Base-by-base conservation (phyloP, 2,113 vertebrate genomes). In the Merops nubicus region DNA sequence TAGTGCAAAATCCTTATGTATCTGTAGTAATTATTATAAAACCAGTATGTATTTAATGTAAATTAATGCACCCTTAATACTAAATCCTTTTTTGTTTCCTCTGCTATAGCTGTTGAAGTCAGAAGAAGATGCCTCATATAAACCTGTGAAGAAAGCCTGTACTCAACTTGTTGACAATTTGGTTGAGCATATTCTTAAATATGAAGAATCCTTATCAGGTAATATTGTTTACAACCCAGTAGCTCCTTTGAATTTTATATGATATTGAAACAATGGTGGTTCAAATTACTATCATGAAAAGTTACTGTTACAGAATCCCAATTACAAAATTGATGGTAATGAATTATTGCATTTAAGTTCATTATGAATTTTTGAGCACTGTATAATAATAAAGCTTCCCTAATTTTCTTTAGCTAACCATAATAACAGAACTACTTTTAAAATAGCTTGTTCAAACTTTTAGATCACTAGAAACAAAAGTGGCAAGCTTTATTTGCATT, bases 161-260 rank as follows among this genome's bases (percentile, higher is more conserved):
- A 99, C 99, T 95, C 99, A 99, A 88, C 99, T 99, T 21, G 99
- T 99, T 89, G 99, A 99, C 98, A 99, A 99, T 98, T 98, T 99
- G 95, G 99, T 99, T 48, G 99, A 99, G 93, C 99, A 99, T 97
- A 99, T 99, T 96, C 98, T 99, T 74, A 99, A 99, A 97, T 99
- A 99, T 56, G 99, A 99, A 94, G 99, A 99, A 97, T 99, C 99
- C 62, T 98, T 99, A 83, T 97, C 99, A 97, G 99, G 99, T 99
- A 98, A 91, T 96, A 50, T 34, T 48, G 25, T 92, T 96, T 96
- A 84, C 64, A 75, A 91, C 80, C 42, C 36, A 56, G 33, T 89
- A 67, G 23, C 12, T 75, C 22, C 3, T 74, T 60, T 64, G 16
- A 48, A 26, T 88, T 88, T 53, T 92, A n/a, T 86, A 12, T 95